These are phyloP conservation scores for Gasterosteus aculeatus DNA, from an alignment of 2,113 vertebrate genomes.

Conservation along the genomic window DNA sequence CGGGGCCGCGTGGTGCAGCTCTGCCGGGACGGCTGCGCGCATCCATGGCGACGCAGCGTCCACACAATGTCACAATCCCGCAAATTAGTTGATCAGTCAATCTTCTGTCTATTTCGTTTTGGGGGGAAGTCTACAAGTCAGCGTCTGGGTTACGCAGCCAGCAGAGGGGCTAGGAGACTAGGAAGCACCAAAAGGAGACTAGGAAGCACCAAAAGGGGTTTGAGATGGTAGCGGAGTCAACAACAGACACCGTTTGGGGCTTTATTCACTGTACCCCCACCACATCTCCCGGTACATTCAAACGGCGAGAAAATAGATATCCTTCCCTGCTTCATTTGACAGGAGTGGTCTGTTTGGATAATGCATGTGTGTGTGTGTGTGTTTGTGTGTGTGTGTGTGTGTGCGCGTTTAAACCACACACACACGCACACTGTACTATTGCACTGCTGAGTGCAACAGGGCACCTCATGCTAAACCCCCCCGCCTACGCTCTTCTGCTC, in stretches of 20 bases:
- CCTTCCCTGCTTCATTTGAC: constrained; percentile 33
- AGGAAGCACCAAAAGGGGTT: neutral
- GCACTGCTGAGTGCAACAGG: constrained; percentile 70
- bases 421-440: constrained; percentile 63
- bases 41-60: constrained; percentile 46
- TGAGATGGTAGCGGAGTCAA: constrained; percentile 22
- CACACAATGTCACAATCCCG: constrained; percentile 38
- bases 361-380: constrained; percentile 28
- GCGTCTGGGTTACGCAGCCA: neutral
- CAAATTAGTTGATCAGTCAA: constrained; percentile 51
- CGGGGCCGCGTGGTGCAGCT: constrained; percentile 11
- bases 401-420: neutral
- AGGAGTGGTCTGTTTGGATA: constrained; percentile 39
- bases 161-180: neutral
- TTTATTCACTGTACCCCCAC: constrained; percentile 4
- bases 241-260: neutral
- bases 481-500: constrained; percentile 36
- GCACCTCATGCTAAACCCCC: constrained; percentile 58
- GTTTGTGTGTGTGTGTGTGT: constrained; percentile 20
- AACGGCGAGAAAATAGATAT: constrained; percentile 45
- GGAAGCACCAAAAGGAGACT: neutral
- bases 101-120: constrained; percentile 17
- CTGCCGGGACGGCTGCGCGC: constrained; percentile 11
- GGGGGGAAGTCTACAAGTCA: neutral
- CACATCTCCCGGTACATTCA: constrained; percentile 23